These are phyloP conservation scores for Echiichthys vipera DNA, from an alignment of 2,797 vertebrate genomes.

Conservation along the genomic window DNA sequence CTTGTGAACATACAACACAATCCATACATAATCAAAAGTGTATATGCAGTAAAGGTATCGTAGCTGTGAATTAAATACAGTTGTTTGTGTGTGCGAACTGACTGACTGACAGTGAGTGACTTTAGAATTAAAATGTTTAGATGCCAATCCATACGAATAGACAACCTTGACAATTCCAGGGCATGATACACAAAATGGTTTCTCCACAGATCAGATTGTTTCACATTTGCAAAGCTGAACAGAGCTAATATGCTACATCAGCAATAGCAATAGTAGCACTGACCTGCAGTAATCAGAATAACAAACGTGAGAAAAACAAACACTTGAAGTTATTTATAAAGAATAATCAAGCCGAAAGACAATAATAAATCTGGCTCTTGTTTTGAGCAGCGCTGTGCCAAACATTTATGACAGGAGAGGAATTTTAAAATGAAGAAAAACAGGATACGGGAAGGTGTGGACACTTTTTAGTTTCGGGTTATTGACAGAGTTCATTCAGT, in stretches of 20 bases:
- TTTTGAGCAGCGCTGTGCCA: too few relatives aligned
- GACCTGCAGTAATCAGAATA: too few relatives aligned
- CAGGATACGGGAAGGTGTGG: constrained; percentile 6
- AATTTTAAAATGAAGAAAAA: constrained; percentile 45
- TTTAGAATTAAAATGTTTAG: not conserved
- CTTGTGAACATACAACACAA: not conserved
- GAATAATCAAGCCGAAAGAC: not conserved
- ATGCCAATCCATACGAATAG: not conserved
- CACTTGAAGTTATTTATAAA: not conserved
- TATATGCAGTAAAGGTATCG: not conserved
- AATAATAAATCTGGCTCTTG: not conserved
- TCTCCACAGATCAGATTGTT: not conserved
- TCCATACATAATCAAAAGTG: not conserved
- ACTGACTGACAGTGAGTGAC: not conserved
- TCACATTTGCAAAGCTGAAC: not conserved
- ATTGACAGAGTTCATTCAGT: not conserved
- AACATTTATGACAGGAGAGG: not conserved
- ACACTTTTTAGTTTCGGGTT: not conserved
- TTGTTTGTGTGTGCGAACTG: not conserved
- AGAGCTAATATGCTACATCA: too few relatives aligned
- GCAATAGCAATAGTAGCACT: too few relatives aligned
- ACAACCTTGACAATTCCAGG: too few relatives aligned
- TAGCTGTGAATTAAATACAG: not conserved
- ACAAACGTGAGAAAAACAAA: constrained; percentile 10
- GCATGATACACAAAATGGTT: not conserved